Conservation (phyloP, 2,113 vertebrate genomes). For the Cyrtonyx montezumae region DNA sequence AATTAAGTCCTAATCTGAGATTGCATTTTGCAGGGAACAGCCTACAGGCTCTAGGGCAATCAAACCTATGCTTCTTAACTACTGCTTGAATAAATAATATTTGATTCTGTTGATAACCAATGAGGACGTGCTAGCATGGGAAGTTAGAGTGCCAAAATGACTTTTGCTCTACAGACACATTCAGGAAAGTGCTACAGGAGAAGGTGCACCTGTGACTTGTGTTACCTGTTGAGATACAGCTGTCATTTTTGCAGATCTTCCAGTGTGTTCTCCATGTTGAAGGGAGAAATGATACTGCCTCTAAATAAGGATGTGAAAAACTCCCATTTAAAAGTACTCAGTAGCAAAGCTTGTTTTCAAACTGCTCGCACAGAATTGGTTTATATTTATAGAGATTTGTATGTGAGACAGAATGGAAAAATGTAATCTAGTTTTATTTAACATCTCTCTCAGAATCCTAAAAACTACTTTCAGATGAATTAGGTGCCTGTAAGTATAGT, state of each 20-base stretch:
- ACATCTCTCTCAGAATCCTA: conserved; percentile 17
- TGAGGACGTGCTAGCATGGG: background rate
- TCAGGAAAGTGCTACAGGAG: background rate
- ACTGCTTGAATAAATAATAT: background rate
- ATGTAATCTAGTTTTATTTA: conserved; percentile 32
- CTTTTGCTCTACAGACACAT: background rate
- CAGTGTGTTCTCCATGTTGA: background rate
- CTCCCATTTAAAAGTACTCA: background rate
- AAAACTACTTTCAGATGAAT: conserved; percentile 10
- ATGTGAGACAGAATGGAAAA: conserved; percentile 19
- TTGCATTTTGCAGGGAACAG: background rate
- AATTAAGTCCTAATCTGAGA: background rate
- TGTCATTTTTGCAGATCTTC: background rate
- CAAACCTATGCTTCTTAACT: background rate
- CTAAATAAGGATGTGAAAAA: conserved; percentile 9
- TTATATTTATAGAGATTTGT: background rate
- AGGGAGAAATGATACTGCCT: background rate
- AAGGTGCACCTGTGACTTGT: background rate
- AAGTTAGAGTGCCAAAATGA: background rate
- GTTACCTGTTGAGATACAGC: background rate
- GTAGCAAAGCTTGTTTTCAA: background rate
- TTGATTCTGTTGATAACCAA: background rate
- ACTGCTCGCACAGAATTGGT: background rate
- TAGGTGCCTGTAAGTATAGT: conserved; percentile 31
- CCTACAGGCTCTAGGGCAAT: background rate